These are phyloP conservation scores for Carduelis carduelis DNA, from an alignment of 2,797 vertebrate species.

Conservation along the genomic window DNA sequence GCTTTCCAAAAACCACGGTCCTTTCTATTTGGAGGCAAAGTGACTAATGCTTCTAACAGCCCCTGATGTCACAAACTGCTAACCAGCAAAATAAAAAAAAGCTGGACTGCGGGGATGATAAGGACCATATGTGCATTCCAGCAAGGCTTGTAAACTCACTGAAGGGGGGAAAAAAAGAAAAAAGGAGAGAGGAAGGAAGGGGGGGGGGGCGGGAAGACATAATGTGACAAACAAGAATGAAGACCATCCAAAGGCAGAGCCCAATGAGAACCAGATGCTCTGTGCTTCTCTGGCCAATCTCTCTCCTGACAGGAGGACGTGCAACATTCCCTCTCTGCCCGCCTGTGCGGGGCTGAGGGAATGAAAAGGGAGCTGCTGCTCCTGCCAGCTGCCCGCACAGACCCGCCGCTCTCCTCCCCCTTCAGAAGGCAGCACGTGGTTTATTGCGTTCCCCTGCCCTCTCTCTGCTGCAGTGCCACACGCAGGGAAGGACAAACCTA, in stretches of 20 bases:
- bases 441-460: not conserved
- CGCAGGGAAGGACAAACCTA: not conserved
- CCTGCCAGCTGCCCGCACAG: not conserved
- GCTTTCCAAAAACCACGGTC: slow-evolving; percentile 42
- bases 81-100: slow-evolving; percentile 1
- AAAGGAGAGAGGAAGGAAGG: not conserved
- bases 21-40: slow-evolving; percentile 52
- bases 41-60: slow-evolving; percentile 43
- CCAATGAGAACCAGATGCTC: slow-evolving; percentile 67
- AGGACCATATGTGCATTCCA: slow-evolving; percentile 76
- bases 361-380: not conserved
- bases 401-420: not conserved
- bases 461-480: not conserved
- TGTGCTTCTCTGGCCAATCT: not conserved
- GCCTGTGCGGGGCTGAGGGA: not conserved
- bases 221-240: slow-evolving; percentile 58
- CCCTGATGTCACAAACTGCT: slow-evolving; percentile 63
- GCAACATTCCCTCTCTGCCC: not conserved
- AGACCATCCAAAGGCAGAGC: slow-evolving; percentile 36
- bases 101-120: slow-evolving; percentile 44
- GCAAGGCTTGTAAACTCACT: slow-evolving; percentile 34
- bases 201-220: not conserved
- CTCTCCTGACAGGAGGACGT: not conserved
- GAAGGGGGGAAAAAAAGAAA: not conserved
- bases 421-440: not conserved